Percentiles rank a stretch among this genome's conserved stretches.
These are phyloP conservation scores for Poecilus cupreus DNA, from an alignment of 2,888 invertebrate genomes.

Conservation along the genomic window DNA sequence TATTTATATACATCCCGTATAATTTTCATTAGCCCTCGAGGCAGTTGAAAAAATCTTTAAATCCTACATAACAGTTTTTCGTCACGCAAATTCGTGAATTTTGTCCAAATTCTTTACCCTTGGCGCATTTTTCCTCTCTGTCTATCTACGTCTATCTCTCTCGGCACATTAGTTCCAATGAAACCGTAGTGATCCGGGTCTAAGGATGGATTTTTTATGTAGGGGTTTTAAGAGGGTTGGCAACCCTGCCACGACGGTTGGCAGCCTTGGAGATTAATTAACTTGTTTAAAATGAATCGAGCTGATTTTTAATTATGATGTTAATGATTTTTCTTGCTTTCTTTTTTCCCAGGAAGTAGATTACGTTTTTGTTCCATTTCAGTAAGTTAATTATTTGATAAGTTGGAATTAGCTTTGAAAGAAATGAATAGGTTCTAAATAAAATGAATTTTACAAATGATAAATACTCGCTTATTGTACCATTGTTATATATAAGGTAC, in stretches of 20 bases:
- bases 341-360: neutral
- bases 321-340: neutral
- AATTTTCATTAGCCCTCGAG: neutral
- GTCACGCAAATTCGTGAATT: neutral
- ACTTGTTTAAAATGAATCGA: slow-evolving; percentile 34
- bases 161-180: slow-evolving; percentile 25
- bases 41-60: neutral
- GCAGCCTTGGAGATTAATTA: slow-evolving; percentile 31
- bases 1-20: neutral
- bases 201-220: slow-evolving; percentile 14
- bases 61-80: neutral
- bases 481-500: too few relatives aligned
- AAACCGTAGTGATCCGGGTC: neutral
- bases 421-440: neutral
- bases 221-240: slow-evolving; percentile 5
- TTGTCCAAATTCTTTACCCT: slow-evolving; percentile 1
- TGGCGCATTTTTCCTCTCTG: neutral
- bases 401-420: slow-evolving; percentile 25
- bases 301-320: slow-evolving; percentile 40
- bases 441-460: too few relatives aligned
- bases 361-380: neutral
- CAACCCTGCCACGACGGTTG: neutral
- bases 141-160: neutral
- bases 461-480: too few relatives aligned
- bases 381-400: neutral